These are phyloP conservation scores for Alaudala cheleensis DNA, from an alignment of 2,113 vertebrate genomes.

Conservation along the genomic window DNA sequence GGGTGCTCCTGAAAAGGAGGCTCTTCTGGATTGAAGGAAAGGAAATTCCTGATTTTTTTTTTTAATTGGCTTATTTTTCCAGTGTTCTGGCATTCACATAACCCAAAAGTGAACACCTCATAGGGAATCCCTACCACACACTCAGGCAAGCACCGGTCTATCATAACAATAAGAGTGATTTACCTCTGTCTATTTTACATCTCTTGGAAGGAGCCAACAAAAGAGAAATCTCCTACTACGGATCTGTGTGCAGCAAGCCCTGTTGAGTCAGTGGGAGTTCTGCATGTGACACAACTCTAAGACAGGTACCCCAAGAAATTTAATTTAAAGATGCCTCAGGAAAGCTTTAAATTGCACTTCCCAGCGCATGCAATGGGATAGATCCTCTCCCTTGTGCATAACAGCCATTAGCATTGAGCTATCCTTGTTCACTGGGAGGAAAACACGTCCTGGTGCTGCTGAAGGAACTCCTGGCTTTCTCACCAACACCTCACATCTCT, in stretches of 20 bases:
- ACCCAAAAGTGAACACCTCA: background rate
- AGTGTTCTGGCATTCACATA: background rate
- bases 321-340: conserved; percentile 24
- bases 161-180: background rate
- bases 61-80: background rate
- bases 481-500: background rate
- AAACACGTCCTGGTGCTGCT: background rate
- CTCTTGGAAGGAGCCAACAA: background rate
- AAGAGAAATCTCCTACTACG: background rate
- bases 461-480: background rate
- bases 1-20: background rate
- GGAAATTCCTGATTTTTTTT: background rate
- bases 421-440: background rate
- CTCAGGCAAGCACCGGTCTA: background rate
- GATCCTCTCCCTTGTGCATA: background rate
- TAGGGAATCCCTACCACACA: background rate
- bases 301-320: background rate
- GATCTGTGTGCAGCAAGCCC: background rate
- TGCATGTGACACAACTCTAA: background rate
- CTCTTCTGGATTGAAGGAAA: background rate
- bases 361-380: background rate
- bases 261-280: background rate
- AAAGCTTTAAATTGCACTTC: conserved; percentile 52
- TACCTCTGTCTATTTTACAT: background rate
- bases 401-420: background rate